Evolutionary conservation across 1,140 invertebrate genomes (phyloP), one percentile per base, ranked within the genome.

Genomic region (Philopotamus ludificatus): DNA sequence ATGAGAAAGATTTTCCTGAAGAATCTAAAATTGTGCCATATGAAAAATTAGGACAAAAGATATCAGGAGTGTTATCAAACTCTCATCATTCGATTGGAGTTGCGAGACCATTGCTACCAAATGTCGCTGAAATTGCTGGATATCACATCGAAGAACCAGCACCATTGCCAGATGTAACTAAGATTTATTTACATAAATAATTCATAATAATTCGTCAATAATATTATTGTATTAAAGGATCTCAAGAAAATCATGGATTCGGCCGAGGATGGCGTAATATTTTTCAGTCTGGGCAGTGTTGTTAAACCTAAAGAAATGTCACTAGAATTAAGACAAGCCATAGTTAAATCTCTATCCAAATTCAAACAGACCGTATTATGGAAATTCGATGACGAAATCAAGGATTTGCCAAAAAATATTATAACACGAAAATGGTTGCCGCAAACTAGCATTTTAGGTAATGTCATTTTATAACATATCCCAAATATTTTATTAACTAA

Each of bases 351-450:
- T 1, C 80, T 89, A 39, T 71, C 66, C 0, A 73, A 75, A 4
- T 69, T 89, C 0, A 83, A 85, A 23, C 81, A 86, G 50, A 84
- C 80, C 8, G 79, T 89, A 0, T 72, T 89, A 0, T 89, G 86
- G 87, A 89, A 90, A 70, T 89, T 82, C 72, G 86, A 89, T 70
- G 76, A 72, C 0, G 79, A 84, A 2, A 51, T 84, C 1, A 73
- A 79, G 0, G 75, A 76, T 1, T 74, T 83, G 28, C 81, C 86
- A 0, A 50, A 73, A 0, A 91, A 91, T 74, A 80, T 92, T 0
- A 81, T 84, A 68, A 72, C 88, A 1, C 75, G 78, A 7, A 82
- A 84, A 41, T 91, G 89, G 89, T 76, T 89, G 1, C 88, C 88
- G 0, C 89, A 92, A 68, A 82, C 80, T 28, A 87, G 88, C 70